Conservation (phyloP, 2,113 vertebrate genomes). For the Hippocampus abdominalis region DNA sequence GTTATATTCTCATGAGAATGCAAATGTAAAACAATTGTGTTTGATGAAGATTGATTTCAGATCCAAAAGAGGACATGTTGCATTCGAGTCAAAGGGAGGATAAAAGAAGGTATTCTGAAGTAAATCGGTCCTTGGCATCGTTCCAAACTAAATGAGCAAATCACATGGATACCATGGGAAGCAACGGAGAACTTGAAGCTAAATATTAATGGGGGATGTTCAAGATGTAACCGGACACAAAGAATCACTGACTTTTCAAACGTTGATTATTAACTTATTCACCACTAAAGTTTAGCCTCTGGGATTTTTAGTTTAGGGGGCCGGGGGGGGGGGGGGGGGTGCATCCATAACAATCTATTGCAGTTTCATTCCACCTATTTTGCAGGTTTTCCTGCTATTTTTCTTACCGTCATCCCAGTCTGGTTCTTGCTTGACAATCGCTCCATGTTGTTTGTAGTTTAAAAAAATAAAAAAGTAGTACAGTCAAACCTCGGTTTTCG, state of each 20-base stretch:
- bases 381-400: too few relatives aligned
- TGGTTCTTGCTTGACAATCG: too few relatives aligned
- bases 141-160: constrained; percentile 21
- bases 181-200: constrained; percentile 12
- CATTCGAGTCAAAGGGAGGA: constrained; percentile 9
- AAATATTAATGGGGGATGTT: constrained; percentile 32
- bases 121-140: constrained; percentile 26
- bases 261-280: constrained; percentile 3
- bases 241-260: constrained; percentile 23
- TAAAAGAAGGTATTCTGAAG: constrained; percentile 24
- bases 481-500: too few relatives aligned
- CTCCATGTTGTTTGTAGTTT: too few relatives aligned
- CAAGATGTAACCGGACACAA: constrained; percentile 39
- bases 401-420: too few relatives aligned
- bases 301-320: background rate
- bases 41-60: constrained; percentile 20
- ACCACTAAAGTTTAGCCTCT: background rate
- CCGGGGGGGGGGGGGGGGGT: too few relatives aligned
- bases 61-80: constrained; percentile 19
- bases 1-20: background rate
- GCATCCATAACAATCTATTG: too few relatives aligned
- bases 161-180: constrained; percentile 12
- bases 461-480: too few relatives aligned
- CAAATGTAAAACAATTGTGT: background rate
- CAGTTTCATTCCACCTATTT: too few relatives aligned